Conservation (phyloP, 2,113 vertebrate genomes). For the Pedetes capensis region DNA sequence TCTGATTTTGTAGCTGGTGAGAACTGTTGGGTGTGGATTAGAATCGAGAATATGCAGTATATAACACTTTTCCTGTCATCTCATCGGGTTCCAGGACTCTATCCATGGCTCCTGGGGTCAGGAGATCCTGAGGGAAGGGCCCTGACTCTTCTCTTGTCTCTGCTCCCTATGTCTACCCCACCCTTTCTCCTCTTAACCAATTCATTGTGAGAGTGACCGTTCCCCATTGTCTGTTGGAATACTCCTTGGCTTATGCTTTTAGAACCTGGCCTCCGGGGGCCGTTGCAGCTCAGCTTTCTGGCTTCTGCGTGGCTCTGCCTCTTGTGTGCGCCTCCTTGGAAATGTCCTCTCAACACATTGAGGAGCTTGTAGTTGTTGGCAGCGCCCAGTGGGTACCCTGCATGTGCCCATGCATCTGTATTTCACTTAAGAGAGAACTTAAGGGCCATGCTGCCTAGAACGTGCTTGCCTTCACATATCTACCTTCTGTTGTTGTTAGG, state of each 20-base stretch:
- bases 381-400: neutral
- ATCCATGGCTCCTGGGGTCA: neutral
- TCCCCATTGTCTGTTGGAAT: neutral
- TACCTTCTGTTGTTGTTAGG: too few species aligned
- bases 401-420: too few species aligned
- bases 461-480: too few species aligned
- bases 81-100: neutral
- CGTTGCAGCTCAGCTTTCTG: rapidly evolving
- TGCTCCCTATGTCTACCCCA: too few species aligned
- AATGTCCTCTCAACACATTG: neutral
- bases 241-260: rapidly evolving
- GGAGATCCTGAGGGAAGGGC: rapidly evolving
- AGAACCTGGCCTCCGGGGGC: neutral
- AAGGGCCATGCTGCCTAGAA: neutral
- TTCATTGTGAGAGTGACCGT: rapidly evolving
- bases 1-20: too few species aligned
- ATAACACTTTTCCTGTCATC: too few species aligned
- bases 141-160: neutral
- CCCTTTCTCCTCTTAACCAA: neutral
- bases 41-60: too few species aligned
- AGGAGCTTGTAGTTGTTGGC: neutral
- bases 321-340: too few species aligned
- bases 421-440: neutral
- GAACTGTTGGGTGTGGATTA: too few species aligned
- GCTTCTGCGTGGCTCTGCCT: neutral